Conservation (phyloP, 2,797 vertebrate species). For the Kryptopterus vitreolus region DNA sequence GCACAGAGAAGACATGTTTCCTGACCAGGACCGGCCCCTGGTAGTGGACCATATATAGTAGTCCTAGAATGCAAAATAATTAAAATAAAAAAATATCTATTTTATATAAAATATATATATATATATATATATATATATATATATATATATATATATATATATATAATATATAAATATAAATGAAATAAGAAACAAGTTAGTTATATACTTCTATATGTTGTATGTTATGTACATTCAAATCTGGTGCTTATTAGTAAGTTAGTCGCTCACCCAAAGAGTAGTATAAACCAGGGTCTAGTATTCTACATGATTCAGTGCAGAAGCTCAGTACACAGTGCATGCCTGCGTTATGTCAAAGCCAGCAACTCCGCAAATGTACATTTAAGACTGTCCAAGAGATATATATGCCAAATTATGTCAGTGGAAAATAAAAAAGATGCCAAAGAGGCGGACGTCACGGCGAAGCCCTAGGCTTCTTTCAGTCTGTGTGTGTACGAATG, state of each 20-base stretch:
- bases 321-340: conserved; percentile 49
- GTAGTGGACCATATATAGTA: background rate
- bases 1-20: background rate
- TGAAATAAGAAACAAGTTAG: too few species aligned
- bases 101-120: too few species aligned
- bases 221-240: background rate
- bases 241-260: conserved; percentile 21
- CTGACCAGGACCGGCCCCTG: background rate
- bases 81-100: too few species aligned
- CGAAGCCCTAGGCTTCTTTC: background rate
- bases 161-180: too few species aligned
- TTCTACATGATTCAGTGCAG: conserved; percentile 60
- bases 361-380: conserved; percentile 24
- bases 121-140: too few species aligned
- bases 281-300: conserved; percentile 63
- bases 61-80: background rate
- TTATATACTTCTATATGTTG: conserved; percentile 11
- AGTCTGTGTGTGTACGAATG: background rate
- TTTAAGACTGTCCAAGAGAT: conserved; percentile 3
- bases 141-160: too few species aligned
- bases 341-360: conserved; percentile 65
- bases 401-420: conserved; percentile 16
- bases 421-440: conserved; percentile 6
- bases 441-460: background rate
- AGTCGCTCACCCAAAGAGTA: conserved; percentile 62